Percentiles rank a stretch among this genome's conserved stretches.
These are phyloP conservation scores for Pagrus major DNA, from an alignment of 2,113 vertebrate species.

Conservation along the genomic window DNA sequence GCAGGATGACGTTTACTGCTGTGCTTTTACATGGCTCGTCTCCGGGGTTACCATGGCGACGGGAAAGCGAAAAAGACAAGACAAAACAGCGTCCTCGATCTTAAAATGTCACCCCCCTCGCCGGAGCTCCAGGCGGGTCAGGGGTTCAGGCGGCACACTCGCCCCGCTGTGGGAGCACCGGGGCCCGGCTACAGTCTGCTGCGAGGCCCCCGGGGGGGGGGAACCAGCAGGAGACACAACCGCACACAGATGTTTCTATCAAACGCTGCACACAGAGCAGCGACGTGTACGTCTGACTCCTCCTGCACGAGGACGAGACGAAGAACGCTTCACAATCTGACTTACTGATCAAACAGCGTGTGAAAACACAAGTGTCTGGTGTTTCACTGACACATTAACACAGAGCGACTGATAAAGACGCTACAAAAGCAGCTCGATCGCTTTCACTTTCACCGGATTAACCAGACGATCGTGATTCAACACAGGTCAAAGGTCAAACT, in stretches of 20 bases:
- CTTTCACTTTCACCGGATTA: background rate
- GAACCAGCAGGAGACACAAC: background rate
- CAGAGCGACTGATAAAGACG: background rate
- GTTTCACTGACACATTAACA: background rate
- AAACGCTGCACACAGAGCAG: too few species aligned
- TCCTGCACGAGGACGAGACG: too few species aligned
- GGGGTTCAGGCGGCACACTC: background rate
- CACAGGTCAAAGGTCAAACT: background rate
- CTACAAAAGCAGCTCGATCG: background rate
- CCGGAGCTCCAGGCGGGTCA: background rate
- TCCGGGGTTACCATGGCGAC: slow-evolving; percentile 27
- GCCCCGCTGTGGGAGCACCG: background rate
- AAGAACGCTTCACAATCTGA: too few species aligned
- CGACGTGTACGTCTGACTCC: too few species aligned
- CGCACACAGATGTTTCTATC: background rate
- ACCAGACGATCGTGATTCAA: background rate
- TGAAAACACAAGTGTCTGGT: too few species aligned
- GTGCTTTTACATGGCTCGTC: slow-evolving; percentile 3
- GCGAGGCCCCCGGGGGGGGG: slow-evolving; percentile 5
- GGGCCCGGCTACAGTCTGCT: slow-evolving; percentile 2
- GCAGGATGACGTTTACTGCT: slow-evolving; percentile 28
- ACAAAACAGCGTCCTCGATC: background rate
- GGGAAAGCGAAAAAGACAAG: background rate
- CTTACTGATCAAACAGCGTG: too few species aligned
- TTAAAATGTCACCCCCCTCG: slow-evolving; percentile 40